These are phyloP conservation scores for Crocodylus rhombifer DNA, from an alignment of 2,797 vertebrate genomes.

Conservation along the genomic window DNA sequence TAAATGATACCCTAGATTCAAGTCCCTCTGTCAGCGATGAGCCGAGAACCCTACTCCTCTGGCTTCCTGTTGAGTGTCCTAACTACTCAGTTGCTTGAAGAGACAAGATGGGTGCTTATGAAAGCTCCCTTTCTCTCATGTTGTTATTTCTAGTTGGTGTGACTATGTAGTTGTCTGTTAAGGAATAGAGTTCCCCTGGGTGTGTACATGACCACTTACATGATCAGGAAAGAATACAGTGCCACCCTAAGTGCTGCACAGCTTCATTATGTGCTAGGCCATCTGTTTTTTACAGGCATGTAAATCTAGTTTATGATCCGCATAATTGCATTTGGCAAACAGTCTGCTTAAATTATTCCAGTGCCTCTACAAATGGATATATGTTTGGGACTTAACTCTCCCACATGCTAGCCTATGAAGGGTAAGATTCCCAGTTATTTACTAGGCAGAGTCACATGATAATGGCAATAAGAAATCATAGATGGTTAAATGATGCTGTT, in stretches of 20 bases:
- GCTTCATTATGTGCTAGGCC: neutral
- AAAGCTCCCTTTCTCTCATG: too few species aligned
- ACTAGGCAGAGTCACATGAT: neutral
- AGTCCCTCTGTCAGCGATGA: too few species aligned
- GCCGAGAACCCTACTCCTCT: too few species aligned
- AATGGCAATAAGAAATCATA: neutral
- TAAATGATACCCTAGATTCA: too few species aligned
- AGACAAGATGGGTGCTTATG: too few species aligned
- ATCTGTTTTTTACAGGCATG: neutral
- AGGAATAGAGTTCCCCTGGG: too few species aligned
- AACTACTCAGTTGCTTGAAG: too few species aligned
- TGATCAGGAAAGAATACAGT: too few species aligned
- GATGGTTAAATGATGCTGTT: neutral
- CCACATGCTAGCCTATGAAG: neutral
- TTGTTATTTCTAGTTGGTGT: too few species aligned
- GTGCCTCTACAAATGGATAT: neutral
- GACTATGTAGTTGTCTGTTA: too few species aligned
- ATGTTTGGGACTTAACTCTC: neutral
- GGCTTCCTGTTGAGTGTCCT: too few species aligned
- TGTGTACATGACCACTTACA: too few species aligned
- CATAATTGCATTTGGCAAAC: neutral
- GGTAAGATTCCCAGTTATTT: neutral
- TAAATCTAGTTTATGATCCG: neutral
- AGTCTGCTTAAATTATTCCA: neutral
- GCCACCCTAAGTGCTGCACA: rapidly evolving